These are phyloP conservation scores for Spondyliosoma cantharus DNA, from an alignment of 2,797 vertebrate genomes.

Conservation along the genomic window DNA sequence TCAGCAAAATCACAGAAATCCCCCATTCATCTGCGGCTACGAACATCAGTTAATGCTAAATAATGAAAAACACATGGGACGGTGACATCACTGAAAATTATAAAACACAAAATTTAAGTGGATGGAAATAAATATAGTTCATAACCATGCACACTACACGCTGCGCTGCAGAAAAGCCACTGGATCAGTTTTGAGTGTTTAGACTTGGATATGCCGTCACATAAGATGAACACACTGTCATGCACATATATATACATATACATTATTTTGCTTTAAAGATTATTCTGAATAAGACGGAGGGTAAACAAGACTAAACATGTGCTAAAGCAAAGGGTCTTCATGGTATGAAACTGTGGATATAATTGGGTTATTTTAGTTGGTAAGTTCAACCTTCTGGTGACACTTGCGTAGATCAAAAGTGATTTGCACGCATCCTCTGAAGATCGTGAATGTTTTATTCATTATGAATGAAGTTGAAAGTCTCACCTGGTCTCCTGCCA, in stretches of 20 bases:
- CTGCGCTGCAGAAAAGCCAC: not conserved
- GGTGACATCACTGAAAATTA: conserved; percentile 15
- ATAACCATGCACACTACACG: not conserved
- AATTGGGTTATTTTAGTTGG: not conserved
- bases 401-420: not conserved
- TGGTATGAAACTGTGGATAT: no score
- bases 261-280: conserved; percentile 1
- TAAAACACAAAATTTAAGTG: not conserved
- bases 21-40: conserved; percentile 24
- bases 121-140: not conserved
- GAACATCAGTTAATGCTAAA: conserved; percentile 26
- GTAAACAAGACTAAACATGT: not conserved
- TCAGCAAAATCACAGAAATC: conserved; percentile 28
- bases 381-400: not conserved
- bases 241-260: not conserved
- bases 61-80: conserved; percentile 13
- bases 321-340: not conserved
- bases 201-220: not conserved
- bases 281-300: not conserved
- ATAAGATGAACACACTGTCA: not conserved
- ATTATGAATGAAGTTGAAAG: not conserved
- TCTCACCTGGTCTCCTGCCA: conserved; percentile 71
- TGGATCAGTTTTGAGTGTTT: not conserved
- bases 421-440: not conserved
- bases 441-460: not conserved